A percentile compares a stretch with the other conserved stretches of the same genome.
Conservation (phyloP, 2,113 vertebrate species). For the pig (Sus scrofa) region T2T-Sscrofa CM000812.6:7926501-7927000, state of each 20-base stretch:
- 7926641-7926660: not conserved
- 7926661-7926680: not conserved
- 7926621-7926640: not conserved
- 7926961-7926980: too few species aligned
- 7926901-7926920: too few species aligned
- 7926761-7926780: not conserved
- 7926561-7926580: not conserved
- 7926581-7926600: not conserved
- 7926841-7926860: not conserved
- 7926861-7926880: not conserved
- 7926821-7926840: not conserved
- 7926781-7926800: not conserved
- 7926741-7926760: not conserved
- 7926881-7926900: not conserved
- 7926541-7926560: not conserved
- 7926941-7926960: too few species aligned
- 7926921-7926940: too few species aligned
- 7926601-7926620: slow-evolving; percentile 17
- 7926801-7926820: not conserved
- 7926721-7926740: not conserved
- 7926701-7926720: not conserved
- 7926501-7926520: not conserved
- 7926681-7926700: not conserved
- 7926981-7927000: too few species aligned
- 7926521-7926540: not conserved